A percentile compares a stretch with the other conserved stretches of the same genome.
Evolutionary conservation across 2,797 vertebrate species (phyloP).

Genomic region (Microhierax caerulescens): DNA sequence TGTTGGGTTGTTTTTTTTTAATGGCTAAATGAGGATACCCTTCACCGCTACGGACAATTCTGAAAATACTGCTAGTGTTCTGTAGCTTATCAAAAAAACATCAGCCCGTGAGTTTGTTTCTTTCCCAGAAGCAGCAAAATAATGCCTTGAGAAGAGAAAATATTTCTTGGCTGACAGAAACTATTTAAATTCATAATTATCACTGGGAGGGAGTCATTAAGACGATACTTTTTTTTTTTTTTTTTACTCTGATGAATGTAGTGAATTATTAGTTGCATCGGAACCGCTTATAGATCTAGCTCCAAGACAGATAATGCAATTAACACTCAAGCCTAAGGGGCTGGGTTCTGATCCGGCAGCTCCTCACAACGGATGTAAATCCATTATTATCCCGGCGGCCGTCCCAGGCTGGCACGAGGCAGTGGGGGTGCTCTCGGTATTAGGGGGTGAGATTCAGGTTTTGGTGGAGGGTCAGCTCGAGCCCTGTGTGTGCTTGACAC

Average conservation of each 20-base stretch:
- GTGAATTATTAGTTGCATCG: not conserved
- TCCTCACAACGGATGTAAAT: not conserved
- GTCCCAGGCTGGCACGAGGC: not conserved
- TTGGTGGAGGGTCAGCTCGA: not conserved
- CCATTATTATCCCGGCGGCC: rapidly evolving
- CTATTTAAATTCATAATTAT: not conserved
- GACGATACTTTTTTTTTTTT: not conserved
- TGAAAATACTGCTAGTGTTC: not conserved
- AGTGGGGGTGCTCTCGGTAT: too few species aligned
- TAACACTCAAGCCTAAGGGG: not conserved
- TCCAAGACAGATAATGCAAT: not conserved
- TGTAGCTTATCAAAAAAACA: not conserved
- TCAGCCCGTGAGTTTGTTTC: not conserved
- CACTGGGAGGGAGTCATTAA: constrained; percentile 7
- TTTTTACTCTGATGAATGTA: not conserved
- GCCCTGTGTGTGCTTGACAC: not conserved
- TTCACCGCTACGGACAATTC: not conserved
- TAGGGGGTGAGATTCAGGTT: not conserved
- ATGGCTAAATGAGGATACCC: not conserved
- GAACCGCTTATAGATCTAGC: not conserved
- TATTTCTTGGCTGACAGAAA: not conserved
- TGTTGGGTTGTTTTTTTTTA: not conserved
- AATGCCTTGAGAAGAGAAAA: not conserved
- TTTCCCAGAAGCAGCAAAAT: not conserved
- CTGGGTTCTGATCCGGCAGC: not conserved